Percentiles rank a stretch among this genome's conserved stretches.
Evolutionary conservation across 2,113 vertebrate genomes (phyloP).

Genomic region (Corythornis madagascariensis): DNA sequence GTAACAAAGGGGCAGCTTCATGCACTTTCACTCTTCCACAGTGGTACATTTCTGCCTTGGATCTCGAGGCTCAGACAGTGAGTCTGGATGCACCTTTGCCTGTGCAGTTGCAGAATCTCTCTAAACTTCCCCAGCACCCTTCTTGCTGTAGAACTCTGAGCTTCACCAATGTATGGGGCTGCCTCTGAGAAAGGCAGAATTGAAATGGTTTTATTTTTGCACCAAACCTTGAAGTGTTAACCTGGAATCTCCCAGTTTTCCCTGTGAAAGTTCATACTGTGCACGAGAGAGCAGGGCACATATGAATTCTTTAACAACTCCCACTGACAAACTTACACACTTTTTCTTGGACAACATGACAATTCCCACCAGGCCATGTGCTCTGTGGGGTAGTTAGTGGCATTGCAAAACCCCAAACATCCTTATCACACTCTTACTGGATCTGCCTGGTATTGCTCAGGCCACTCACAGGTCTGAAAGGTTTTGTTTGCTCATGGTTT

Average conservation of each 20-base stretch:
- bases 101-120: neutral
- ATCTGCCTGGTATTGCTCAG: neutral
- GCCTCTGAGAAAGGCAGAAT: neutral
- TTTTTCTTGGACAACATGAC: neutral
- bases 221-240: neutral
- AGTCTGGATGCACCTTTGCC: neutral
- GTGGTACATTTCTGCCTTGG: neutral
- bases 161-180: rapidly evolving
- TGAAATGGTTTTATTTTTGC: neutral
- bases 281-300: neutral
- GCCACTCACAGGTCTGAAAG: neutral
- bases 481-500: neutral
- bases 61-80: neutral
- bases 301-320: neutral
- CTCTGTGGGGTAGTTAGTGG: neutral
- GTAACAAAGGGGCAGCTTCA: neutral
- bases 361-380: neutral
- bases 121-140: neutral
- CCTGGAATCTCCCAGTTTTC: neutral
- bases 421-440: neutral
- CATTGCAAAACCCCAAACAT: neutral
- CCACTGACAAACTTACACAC: neutral
- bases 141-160: neutral
- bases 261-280: neutral
- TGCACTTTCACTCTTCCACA: neutral